Evolutionary conservation across 2,888 invertebrate species (phyloP).

Genomic region (Leptogaster cylindrica): DNA sequence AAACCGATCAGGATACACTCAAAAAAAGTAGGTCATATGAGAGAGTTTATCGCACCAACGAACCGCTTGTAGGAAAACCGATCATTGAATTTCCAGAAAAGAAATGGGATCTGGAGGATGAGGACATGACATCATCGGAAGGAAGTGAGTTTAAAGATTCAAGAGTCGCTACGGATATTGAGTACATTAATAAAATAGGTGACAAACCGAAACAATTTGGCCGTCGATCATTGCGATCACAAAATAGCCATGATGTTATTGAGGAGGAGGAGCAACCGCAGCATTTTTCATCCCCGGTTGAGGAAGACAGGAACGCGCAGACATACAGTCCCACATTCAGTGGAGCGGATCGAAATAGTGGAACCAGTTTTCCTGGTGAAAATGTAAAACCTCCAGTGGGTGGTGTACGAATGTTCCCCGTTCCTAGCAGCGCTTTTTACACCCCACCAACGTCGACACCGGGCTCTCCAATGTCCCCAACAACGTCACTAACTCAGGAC

Average conservation of each 20-base stretch:
- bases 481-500: conserved; percentile 56
- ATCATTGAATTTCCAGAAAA: conserved; percentile 81
- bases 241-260: conserved; percentile 57
- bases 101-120: conserved; percentile 76
- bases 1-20: conserved; percentile 64
- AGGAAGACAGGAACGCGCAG: conserved; percentile 47
- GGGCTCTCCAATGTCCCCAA: conserved; percentile 45
- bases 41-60: conserved; percentile 81
- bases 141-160: conserved; percentile 69
- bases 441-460: conserved; percentile 50
- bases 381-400: conserved; percentile 51
- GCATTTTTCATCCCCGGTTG: conserved; percentile 53
- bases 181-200: conserved; percentile 65
- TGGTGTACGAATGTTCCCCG: conserved; percentile 59
- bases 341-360: conserved; percentile 58
- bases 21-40: conserved; percentile 80
- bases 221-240: conserved; percentile 64
- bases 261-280: conserved; percentile 43
- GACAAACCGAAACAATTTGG: conserved; percentile 67
- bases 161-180: conserved; percentile 69
- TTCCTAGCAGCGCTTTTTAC: conserved; percentile 54
- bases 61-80: conserved; percentile 76
- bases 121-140: conserved; percentile 67
- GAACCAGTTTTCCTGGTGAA: conserved; percentile 53
- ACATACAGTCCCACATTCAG: conserved; percentile 62